These are phyloP conservation scores for Aldrovandia affinis DNA, from an alignment of 2,797 vertebrate species.

Conservation along the genomic window DNA sequence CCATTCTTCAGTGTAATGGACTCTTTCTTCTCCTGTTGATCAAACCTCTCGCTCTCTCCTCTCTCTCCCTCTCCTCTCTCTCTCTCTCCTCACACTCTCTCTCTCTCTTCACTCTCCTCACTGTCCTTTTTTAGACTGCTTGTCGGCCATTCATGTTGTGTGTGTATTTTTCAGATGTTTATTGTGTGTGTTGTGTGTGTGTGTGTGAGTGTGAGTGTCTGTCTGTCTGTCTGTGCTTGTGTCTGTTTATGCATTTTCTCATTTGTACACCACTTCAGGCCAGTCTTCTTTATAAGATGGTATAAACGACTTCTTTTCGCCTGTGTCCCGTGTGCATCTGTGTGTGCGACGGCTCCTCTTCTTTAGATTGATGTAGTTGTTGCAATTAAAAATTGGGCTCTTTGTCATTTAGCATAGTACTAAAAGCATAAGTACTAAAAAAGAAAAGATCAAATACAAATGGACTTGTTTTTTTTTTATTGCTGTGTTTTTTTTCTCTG, in stretches of 20 bases:
- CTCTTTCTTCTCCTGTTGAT: conserved; percentile 59
- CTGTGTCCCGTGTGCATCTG: no score
- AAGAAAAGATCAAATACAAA: no score
- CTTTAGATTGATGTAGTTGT: no score
- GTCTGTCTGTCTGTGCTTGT: neutral
- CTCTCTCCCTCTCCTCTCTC: conserved; percentile 20
- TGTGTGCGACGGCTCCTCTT: no score
- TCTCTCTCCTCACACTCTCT: neutral
- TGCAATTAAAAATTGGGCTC: no score
- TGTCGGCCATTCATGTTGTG: neutral
- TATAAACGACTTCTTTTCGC: no score
- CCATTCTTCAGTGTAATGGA: conserved; percentile 51
- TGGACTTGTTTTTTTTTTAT: no score
- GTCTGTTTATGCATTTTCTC: no score
- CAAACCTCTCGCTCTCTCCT: conserved; percentile 36
- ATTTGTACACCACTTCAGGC: neutral
- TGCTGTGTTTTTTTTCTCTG: no score
- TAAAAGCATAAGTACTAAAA: no score
- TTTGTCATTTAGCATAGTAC: no score
- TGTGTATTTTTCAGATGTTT: neutral
- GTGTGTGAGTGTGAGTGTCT: neutral
- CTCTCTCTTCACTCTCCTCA: neutral
- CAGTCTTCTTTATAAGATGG: neutral
- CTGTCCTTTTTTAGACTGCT: neutral
- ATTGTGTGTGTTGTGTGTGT: neutral